Base-by-base conservation (phyloP, 1,140 invertebrate genomes). In the Rhizoglyphus robini region DNA sequence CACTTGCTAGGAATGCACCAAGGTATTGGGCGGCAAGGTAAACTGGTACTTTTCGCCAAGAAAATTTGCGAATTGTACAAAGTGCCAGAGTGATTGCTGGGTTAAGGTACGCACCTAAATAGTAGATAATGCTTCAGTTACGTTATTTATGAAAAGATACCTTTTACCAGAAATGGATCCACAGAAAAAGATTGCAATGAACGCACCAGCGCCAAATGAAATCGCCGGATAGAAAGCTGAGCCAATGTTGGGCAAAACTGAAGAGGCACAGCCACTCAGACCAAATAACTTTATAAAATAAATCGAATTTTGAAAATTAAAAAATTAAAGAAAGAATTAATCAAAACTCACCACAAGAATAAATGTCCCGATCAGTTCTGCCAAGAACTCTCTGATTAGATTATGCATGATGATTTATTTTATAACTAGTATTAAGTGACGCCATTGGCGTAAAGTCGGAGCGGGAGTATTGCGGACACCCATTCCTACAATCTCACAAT, bases 31-130 rank as follows among this genome's bases (percentile, higher is more conserved):
- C 81, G 5, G 78, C 20, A 49, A 74, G 71, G 71, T 80, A 83
- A 8, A 77, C 67, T 29, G 78, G 73, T 4, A 82, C 73, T 69
- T 78, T 77, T 15, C 68, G 68, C 74, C 76, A 79, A 4, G 72
- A 68, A 11, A 79, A 71, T 66, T 75, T 74, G 3, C 78, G 76
- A 18, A 81, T 65, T 18, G 74, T 60, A 0, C 75, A 76, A 68
- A 78, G 70, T 23, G 79, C 76, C 13, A 82, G 54, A 0, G 79
- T 76, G 1, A 83, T 79, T 5, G 80, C 79, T 15, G 81, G 81
- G 71, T 82, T 83, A 18, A 83, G 67, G 70, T 82, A 81, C 1
- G 75, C 80, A 63, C 81, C 81, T 64, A n/a, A n/a, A n/a, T 27
- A 2, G 20, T 1, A 23, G 41, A 30, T 61, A 1, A 36, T 15